Evolutionary conservation across 2,113 vertebrate species (phyloP).

Genomic region (Propithecus coquereli): DNA sequence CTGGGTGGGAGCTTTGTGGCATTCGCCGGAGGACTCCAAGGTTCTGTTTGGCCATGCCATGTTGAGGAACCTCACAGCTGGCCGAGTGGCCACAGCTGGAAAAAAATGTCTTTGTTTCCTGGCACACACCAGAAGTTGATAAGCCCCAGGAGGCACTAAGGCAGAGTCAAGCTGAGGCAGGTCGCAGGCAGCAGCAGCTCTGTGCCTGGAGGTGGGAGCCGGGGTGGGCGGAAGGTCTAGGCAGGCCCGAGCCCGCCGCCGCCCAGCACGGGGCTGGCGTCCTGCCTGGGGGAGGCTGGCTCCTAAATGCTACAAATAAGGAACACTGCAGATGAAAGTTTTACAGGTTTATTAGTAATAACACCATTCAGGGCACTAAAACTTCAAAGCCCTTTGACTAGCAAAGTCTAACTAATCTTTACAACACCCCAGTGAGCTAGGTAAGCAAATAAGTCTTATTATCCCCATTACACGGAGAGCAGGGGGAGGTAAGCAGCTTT

Average conservation of each 20-base stretch:
- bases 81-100: background rate
- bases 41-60: rapidly evolving
- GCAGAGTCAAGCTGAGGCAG: conserved; percentile 52
- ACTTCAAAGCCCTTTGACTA: conserved; percentile 46
- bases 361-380: background rate
- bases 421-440: background rate
- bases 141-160: background rate
- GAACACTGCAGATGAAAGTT: background rate
- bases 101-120: background rate
- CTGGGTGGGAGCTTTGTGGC: rapidly evolving
- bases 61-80: background rate
- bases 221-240: background rate
- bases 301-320: conserved; percentile 51
- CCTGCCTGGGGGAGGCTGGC: background rate
- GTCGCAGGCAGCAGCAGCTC: conserved; percentile 22
- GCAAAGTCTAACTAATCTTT: background rate
- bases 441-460: background rate
- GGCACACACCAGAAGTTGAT: background rate
- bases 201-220: background rate
- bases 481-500: background rate
- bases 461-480: background rate
- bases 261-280: background rate
- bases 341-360: background rate
- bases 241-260: conserved; percentile 24
- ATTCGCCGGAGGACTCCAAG: background rate